A percentile compares a stretch with the other conserved stretches of the same genome.
Conservation (phyloP, 2,113 vertebrate species). For the Reinhardtius hippoglossoides region DNA sequence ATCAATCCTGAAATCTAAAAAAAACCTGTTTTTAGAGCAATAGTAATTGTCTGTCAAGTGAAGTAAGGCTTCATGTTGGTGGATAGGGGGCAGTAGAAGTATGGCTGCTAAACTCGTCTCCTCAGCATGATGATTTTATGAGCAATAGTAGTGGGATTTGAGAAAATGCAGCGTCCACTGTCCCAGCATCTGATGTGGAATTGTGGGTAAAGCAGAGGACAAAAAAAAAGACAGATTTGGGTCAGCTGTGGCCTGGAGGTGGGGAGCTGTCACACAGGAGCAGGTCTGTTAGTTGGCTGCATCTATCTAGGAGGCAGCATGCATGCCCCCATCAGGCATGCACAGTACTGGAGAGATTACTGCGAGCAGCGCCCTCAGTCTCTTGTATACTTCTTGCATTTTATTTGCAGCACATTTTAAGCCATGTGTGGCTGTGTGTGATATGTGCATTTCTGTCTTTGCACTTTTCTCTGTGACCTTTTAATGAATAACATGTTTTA, state of each 20-base stretch:
- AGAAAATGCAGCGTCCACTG: constrained; percentile 1
- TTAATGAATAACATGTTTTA: not conserved
- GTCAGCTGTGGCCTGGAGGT: constrained; percentile 70
- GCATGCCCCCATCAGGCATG: constrained; percentile 50
- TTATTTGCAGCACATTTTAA: constrained; percentile 40
- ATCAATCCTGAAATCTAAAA: not conserved
- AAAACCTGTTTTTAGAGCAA: not conserved
- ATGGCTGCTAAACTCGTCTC: constrained; percentile 11
- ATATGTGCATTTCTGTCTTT: constrained; percentile 14
- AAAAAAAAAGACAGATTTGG: constrained; percentile 58
- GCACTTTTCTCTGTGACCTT: not conserved
- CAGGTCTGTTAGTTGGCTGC: constrained; percentile 47
- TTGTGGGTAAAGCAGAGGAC: constrained; percentile 22
- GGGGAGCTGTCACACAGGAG: constrained; percentile 65
- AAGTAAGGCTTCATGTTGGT: constrained; percentile 3
- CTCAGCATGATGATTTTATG: constrained; percentile 25
- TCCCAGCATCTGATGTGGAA: constrained; percentile 15
- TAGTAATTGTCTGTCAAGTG: not conserved
- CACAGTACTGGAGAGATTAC: constrained; percentile 43
- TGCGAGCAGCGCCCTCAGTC: constrained; percentile 33
- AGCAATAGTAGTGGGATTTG: constrained; percentile 18
- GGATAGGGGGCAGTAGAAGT: constrained; percentile 73
- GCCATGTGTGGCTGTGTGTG: not conserved
- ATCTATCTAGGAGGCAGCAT: constrained; percentile 66
- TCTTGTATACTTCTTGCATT: constrained; percentile 37